Percentiles rank a stretch among this genome's conserved stretches.
phyloP scores from a whole-genome alignment of 2,113 vertebrate species.

The Asarcornis scutulata region DNA sequence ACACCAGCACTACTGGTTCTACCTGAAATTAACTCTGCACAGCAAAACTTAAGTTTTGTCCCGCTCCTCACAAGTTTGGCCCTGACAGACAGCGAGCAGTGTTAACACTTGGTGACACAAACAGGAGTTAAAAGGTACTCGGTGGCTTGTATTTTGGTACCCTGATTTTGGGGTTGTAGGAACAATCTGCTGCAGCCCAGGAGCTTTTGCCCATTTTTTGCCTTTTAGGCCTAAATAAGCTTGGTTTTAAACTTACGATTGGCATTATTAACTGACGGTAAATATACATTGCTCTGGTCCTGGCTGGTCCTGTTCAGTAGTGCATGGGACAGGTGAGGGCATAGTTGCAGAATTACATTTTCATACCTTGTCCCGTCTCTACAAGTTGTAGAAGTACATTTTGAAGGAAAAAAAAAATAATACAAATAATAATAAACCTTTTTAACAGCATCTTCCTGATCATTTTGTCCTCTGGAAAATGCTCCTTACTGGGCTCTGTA shows the following conservation, averaged over 20 bases:
- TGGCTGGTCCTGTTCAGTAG: not conserved
- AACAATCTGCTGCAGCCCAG: not conserved
- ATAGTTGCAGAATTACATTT: not conserved
- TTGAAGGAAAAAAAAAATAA: not conserved
- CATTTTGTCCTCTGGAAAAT: not conserved
- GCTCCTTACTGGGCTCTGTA: not conserved
- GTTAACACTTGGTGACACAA: not conserved
- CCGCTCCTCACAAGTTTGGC: not conserved
- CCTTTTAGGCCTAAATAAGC: not conserved
- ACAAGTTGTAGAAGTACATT: not conserved
- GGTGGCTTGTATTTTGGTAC: not conserved
- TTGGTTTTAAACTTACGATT: not conserved
- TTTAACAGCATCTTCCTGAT: not conserved
- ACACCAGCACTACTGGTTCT: not conserved
- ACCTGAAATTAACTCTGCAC: not conserved
- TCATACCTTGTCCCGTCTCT: not conserved
- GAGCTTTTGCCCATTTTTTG: not conserved
- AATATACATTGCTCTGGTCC: not conserved
- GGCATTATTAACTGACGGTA: not conserved
- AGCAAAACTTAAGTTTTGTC: not conserved
- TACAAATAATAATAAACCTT: not conserved
- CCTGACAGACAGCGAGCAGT: not conserved
- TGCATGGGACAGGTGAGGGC: not conserved
- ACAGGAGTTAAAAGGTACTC: not conserved
- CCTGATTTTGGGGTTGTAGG: not conserved